phyloP scores from a whole-genome alignment of 2,888 invertebrate genomes.

The Scaptodrosophila latifasciaeformis region DNA sequence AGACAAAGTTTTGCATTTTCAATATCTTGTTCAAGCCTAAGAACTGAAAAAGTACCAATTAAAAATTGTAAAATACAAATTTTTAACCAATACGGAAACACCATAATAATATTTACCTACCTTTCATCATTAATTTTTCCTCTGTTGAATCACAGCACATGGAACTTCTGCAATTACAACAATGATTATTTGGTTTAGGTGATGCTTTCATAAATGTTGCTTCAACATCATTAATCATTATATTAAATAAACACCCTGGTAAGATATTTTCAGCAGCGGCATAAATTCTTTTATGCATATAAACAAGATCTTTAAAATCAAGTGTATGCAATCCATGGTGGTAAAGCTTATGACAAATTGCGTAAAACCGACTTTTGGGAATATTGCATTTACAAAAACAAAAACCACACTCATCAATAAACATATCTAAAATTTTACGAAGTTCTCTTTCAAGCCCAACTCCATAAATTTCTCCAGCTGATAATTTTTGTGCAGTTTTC shows the following conservation, averaged over 20 bases:
- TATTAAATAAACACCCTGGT: constrained; percentile 62
- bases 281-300: constrained; percentile 69
- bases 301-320: constrained; percentile 62
- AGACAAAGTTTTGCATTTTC: constrained; percentile 62
- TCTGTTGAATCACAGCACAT: constrained; percentile 65
- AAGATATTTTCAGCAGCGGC: constrained; percentile 62
- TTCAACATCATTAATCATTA: constrained; percentile 53
- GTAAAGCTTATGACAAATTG: constrained; percentile 66
- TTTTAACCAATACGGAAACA: neutral
- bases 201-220: constrained; percentile 5
- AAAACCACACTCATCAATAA: constrained; percentile 63
- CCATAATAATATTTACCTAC: constrained; percentile 34
- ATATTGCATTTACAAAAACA: constrained; percentile 64
- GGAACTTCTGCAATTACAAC: constrained; percentile 63
- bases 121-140: constrained; percentile 64
- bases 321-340: constrained; percentile 64
- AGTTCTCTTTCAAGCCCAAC: constrained; percentile 60
- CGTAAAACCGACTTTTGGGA: constrained; percentile 62
- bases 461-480: constrained; percentile 53
- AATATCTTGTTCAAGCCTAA: constrained; percentile 67
- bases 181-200: constrained; percentile 32
- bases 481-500: constrained; percentile 46
- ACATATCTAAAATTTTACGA: constrained; percentile 62
- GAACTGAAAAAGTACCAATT: constrained; percentile 42
- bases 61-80: neutral